Evolutionary conservation across 2,113 vertebrate species (phyloP), one percentile per base, ranked within the genome.

Genomic region (Cavia porcellus): DNA sequence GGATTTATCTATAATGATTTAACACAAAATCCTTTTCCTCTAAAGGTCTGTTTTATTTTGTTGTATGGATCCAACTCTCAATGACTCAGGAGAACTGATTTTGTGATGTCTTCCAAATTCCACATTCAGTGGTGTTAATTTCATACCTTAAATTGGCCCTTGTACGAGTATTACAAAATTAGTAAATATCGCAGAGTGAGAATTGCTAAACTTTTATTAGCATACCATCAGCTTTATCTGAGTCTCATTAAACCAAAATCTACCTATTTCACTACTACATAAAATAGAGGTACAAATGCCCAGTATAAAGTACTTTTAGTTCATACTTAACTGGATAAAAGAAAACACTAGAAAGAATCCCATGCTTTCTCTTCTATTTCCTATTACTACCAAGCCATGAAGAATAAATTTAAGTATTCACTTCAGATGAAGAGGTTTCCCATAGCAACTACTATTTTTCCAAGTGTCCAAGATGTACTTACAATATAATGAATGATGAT

Each of bases 351-450:
- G 72, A 45, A 90, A 89, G 38, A 85, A 74, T 92, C 79, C 50
- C 74, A 90, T 17, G 25, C 42, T 77, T 77, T 14, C 12, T 57
- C 28, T 20, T 28, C 35, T 88, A 22, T 81, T 86, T 86, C 42
- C 35, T 94, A 75, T 95, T 93, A 57, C 86, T 62, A 83, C 42
- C 52, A 81, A 97, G 19, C 11, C 57, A 77, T 86, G 38, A 91
- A 83, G 57, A 82, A 66, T 90, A 55, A 32, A 45, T 81, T 77
- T 61, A 94, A 72, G 50, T 92, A 61, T 86, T 88, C 17, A 55
- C 38, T 90, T 92, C 77, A 92, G 64, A 92, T 94, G 64, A 96
- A 96, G 85, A 96, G 8, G 17, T 79, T 97, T 95, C 55, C 74
- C 57, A 92, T 68, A 94, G 68, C 59, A 90, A 96, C 35, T 45